Base-by-base conservation (phyloP, 2,113 vertebrate genomes). In the Sitta europaea region DNA sequence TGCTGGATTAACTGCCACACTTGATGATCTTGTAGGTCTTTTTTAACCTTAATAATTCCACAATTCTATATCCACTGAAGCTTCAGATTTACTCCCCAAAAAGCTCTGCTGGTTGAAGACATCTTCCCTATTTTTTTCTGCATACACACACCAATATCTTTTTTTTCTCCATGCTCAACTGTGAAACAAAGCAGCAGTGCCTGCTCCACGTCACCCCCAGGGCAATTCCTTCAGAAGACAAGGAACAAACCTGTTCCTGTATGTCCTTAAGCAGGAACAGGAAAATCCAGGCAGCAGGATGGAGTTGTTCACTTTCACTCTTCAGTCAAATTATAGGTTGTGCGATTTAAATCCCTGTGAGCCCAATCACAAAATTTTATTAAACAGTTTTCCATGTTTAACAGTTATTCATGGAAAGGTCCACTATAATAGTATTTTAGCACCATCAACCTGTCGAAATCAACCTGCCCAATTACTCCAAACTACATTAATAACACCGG, bases 381-480 rank as follows among this genome's bases (percentile, higher is more conserved):
- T 94, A 94, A 95, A 96, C 87, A 89, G 93, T 96, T 97, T 97
- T 88, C 97, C 40, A 21, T 86, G 91, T 97, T 97, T 96, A 97
- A 97, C 94, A 78, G 97, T 95, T 93, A 95, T 95, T 95, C 92
- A 95, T n/a, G 80, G 97, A 87, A 96, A 97, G 95, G 97, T 92
- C 97, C 96, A 96, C 97, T 91, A 90, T 97, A 97, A 98, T 96
- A 97, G 97, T 97, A 98, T 98, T 98, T 98, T 97, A 98, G 97
- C 97, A 93, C 97, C 97, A 97, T 98, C 98, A 98, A 98, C 97
- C 97, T 98, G 98, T 98, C 98, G 95, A 98, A 98, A 97, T 95
- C 98, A 97, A 97, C 98, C 97, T 98, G 97, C 97, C 97, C 98
- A 98, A 98, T 98, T 98, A 98, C 96, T 93, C 96, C 97, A 95